phyloP scores from a whole-genome alignment of 2,888 invertebrate species.

The Cheilosia soror region DNA sequence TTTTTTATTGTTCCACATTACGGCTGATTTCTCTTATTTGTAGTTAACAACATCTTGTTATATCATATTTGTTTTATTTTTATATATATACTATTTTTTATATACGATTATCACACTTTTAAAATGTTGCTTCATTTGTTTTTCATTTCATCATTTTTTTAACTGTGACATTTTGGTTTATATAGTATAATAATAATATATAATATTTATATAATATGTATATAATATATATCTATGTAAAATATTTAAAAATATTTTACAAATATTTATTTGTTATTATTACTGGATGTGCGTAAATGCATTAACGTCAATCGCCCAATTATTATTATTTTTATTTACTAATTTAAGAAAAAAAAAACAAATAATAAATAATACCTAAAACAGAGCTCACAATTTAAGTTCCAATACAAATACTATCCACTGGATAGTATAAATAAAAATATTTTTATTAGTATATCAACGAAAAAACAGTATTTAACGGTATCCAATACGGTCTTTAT shows the following conservation, averaged over 20 bases:
- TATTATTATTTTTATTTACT: conserved; percentile 15
- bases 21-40: conserved; percentile 66
- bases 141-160: conserved; percentile 56
- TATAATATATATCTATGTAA: conserved; percentile 78
- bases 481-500: conserved; percentile 6
- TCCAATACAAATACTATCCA: background rate
- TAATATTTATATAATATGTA: conserved; percentile 78
- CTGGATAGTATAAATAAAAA: conserved; percentile 20
- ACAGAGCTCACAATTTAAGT: conserved; percentile 31
- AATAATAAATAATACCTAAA: conserved; percentile 6
- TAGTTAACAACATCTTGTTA: conserved; percentile 73
- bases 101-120: conserved; percentile 81
- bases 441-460: background rate
- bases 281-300: conserved; percentile 73
- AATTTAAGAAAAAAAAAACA: conserved; percentile 20
- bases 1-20: conserved; percentile 74
- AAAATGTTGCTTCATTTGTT: conserved; percentile 77
- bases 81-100: conserved; percentile 69
- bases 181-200: conserved; percentile 76
- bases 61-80: conserved; percentile 52
- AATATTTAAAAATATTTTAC: conserved; percentile 77
- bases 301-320: conserved; percentile 67
- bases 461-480: background rate
- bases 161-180: conserved; percentile 73
- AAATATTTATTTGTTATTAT: conserved; percentile 66